These are phyloP conservation scores for Rynchops niger DNA, from an alignment of 2,113 vertebrate genomes.

Conservation along the genomic window DNA sequence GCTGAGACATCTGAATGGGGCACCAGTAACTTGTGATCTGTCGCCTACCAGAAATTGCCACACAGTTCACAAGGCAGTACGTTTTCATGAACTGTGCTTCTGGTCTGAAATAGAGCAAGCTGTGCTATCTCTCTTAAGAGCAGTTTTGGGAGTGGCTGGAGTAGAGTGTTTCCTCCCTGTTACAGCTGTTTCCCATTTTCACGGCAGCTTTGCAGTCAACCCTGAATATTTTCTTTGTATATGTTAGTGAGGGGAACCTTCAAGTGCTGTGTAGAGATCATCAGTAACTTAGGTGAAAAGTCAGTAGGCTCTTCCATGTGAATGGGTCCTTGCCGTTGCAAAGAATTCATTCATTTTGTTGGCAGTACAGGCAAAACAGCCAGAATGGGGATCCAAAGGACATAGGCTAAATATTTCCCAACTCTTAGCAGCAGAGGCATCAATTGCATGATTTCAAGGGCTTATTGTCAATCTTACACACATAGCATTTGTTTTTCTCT, in stretches of 20 bases:
- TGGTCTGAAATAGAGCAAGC: neutral
- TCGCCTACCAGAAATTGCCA: neutral
- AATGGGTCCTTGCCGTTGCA: neutral
- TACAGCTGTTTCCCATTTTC: neutral
- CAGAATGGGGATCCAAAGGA: neutral
- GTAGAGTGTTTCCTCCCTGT: neutral
- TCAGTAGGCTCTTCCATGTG: neutral
- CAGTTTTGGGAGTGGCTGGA: neutral
- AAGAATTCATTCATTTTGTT: neutral
- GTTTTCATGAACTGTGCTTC: neutral
- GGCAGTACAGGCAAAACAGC: neutral
- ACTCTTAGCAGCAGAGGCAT: neutral
- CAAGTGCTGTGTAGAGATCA: neutral
- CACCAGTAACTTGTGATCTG: neutral
- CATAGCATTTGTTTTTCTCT: slow-evolving; percentile 49
- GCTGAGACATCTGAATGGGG: neutral
- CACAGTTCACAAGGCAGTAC: neutral
- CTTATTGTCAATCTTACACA: slow-evolving; percentile 27
- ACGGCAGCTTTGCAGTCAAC: neutral
- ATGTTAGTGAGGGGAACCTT: neutral
- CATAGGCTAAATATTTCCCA: neutral
- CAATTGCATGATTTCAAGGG: slow-evolving; percentile 21
- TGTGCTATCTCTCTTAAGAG: neutral
- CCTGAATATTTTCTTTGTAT: neutral
- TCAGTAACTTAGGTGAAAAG: neutral